phyloP scores from a whole-genome alignment of 2,113 vertebrate species.

The Ondatra zibethicus region DNA sequence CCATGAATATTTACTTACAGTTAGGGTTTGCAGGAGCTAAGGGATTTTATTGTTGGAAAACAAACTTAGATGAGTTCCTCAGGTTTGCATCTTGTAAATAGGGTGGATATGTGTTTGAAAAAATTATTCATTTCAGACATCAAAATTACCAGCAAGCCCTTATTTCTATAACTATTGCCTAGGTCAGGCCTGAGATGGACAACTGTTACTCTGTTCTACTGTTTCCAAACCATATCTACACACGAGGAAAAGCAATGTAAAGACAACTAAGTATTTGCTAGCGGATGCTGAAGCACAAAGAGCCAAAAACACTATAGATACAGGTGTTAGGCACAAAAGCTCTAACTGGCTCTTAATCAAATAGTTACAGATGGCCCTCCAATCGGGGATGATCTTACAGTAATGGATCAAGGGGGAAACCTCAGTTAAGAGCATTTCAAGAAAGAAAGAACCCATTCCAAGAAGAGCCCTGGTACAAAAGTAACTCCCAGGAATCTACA shows the following conservation, averaged over 20 bases:
- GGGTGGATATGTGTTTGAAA: conserved; percentile 92
- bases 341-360: conserved; percentile 87
- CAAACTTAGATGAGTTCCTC: conserved; percentile 88
- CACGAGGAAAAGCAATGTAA: conserved; percentile 85
- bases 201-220: conserved; percentile 77
- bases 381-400: conserved; percentile 85
- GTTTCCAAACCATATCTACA: conserved; percentile 87
- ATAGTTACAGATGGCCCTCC: conserved; percentile 78
- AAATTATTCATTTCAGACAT: conserved; percentile 88
- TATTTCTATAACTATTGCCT: conserved; percentile 85
- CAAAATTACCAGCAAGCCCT: conserved; percentile 88
- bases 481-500: too few species aligned
- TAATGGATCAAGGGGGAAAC: conserved; percentile 86
- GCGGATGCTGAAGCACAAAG: conserved; percentile 86
- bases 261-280: conserved; percentile 86
- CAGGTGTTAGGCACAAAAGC: conserved; percentile 90
- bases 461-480: too few species aligned
- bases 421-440: conserved; percentile 79
- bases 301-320: conserved; percentile 86
- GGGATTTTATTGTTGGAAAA: conserved; percentile 86
- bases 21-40: not conserved
- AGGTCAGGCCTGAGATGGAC: conserved; percentile 82
- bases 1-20: conserved; percentile 61
- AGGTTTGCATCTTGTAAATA: conserved; percentile 86
- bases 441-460: too few species aligned